Evolutionary conservation across 2,113 vertebrate species (phyloP).

Genomic region (Heliornis fulica): DNA sequence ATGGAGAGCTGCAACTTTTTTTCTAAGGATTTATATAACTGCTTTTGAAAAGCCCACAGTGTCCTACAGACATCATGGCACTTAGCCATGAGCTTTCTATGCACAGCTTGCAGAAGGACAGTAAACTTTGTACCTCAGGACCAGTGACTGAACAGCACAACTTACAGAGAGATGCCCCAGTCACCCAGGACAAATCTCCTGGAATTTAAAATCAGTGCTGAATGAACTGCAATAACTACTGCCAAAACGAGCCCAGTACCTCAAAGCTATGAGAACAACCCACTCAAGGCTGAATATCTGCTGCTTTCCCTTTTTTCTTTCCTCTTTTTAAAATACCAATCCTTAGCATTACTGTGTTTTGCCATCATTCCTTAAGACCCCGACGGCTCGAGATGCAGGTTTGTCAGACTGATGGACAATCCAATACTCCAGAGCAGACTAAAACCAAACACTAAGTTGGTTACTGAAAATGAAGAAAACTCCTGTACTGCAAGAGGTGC

Average conservation of each 20-base stretch:
- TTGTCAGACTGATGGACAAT: not conserved
- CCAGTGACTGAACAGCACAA: not conserved
- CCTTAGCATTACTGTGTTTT: not conserved
- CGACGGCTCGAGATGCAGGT: not conserved
- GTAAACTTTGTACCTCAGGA: not conserved
- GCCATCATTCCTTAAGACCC: not conserved
- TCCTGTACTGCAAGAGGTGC: not conserved
- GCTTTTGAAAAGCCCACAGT: not conserved
- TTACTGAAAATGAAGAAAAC: slow-evolving; percentile 9
- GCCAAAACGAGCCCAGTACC: not conserved
- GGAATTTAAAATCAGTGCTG: slow-evolving; percentile 17
- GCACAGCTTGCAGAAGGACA: not conserved
- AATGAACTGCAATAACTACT: slow-evolving; percentile 27
- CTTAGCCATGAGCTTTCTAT: not conserved
- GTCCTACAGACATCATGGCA: not conserved
- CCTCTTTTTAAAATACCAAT: not conserved
- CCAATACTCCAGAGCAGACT: not conserved
- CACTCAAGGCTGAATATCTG: not conserved
- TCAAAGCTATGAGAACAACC: not conserved
- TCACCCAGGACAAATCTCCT: not conserved
- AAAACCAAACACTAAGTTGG: not conserved
- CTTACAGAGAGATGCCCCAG: not conserved
- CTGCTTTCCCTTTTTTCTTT: not conserved
- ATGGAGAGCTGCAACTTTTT: not conserved
- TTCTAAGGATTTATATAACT: not conserved